Base-by-base conservation (phyloP, 2,797 vertebrate species). In the Cossypha dichroa region DNA sequence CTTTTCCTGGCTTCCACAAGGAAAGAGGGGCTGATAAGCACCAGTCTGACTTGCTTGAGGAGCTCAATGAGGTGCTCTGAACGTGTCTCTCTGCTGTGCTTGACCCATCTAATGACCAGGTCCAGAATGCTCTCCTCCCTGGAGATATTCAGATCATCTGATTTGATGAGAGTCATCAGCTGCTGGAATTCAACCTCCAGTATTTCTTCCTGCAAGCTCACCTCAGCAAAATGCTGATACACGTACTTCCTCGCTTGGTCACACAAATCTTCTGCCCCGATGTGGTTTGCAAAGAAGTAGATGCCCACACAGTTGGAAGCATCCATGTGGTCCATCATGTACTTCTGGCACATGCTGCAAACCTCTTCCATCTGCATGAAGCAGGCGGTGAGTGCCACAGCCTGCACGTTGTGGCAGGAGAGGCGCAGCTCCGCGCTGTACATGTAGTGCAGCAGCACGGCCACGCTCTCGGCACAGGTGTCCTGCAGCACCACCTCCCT, bases 251-350 rank as follows among this genome's bases (percentile, higher is more conserved):
- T 98, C 0, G 99, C 99, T 8, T 97, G 98, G 74, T 99, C 99
- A 5, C 98, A 97, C 56, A 99, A 96, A 43, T 99, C 99, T 96
- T 99, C 99, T 10, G 98, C 99, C n/a, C 99, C 99, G 0, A 99
- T 98, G 76, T 99, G 99, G 90, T 98, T 98, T 40, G 99, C 99
- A 92, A 99, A 99, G 86, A 99, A 98, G 96, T 99, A 99, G 93
- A 99, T 98, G 28, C 99, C 99, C 16, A 99, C 97, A 49, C 99
- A 99, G 96, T 99, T 99, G 85, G 99, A 99, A 55, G 98, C 98
- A 58, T 99, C 99, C 99, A 99, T 99, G 79, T 99, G 99, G 70
- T 98, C 99, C 33, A 97, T 98, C 99, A 99, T 99, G 96, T 99
- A 99, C 76, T 96, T 97, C 92, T 99, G 98, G 90, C 99, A 99